Conservation (phyloP, 2,113 vertebrate species). For the Lophochroa leadbeateri region DNA sequence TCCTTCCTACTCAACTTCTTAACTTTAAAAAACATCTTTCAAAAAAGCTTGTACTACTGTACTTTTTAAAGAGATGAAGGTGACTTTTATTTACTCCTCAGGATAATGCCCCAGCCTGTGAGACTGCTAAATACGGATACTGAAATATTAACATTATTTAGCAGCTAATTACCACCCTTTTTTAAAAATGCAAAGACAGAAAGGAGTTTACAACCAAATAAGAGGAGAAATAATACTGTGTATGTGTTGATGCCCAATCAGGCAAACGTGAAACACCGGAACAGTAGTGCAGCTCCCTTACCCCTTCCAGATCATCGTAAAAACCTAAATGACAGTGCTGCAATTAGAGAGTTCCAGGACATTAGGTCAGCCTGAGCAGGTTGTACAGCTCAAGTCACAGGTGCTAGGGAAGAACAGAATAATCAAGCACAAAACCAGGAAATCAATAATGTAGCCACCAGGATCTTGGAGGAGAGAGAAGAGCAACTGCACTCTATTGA, state of each 20-base stretch:
- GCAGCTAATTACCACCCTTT: background rate
- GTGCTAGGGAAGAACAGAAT: conserved; percentile 26
- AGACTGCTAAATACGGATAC: background rate
- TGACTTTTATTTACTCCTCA: background rate
- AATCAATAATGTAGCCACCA: background rate
- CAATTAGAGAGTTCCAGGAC: background rate
- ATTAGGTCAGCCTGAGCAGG: background rate
- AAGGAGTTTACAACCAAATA: background rate
- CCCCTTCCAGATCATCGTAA: background rate
- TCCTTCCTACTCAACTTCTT: background rate
- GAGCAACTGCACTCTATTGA: background rate
- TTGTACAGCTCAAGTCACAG: background rate
- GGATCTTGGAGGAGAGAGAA: background rate
- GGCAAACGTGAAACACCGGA: background rate
- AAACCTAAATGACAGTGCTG: background rate
- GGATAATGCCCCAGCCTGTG: background rate
- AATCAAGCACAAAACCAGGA: background rate
- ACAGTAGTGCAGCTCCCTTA: background rate
- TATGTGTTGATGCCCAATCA: background rate
- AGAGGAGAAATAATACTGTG: rapidly evolving
- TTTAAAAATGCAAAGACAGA: background rate
- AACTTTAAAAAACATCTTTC: background rate
- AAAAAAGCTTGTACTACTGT: background rate
- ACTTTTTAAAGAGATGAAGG: background rate
- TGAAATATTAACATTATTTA: background rate